These are phyloP conservation scores for Lates japonicus DNA, from an alignment of 2,797 vertebrate species.

Conservation along the genomic window DNA sequence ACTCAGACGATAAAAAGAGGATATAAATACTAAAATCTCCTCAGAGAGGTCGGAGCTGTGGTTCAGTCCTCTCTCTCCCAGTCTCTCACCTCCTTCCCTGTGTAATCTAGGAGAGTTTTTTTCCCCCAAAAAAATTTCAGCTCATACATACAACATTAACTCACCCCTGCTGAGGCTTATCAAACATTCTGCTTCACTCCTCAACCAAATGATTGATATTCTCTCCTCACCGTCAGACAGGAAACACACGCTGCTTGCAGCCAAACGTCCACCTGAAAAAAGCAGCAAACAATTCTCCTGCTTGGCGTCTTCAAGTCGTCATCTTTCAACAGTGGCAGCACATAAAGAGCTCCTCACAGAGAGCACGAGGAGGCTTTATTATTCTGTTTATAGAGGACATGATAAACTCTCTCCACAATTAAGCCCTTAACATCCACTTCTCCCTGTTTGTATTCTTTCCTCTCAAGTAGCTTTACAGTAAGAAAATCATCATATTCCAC, in stretches of 20 bases:
- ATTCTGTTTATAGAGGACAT: neutral
- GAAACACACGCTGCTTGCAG: constrained; percentile 12
- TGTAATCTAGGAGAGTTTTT: neutral
- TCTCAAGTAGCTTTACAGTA: neutral
- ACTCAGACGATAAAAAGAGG: no score
- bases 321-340: constrained; percentile 12
- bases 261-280: constrained; percentile 15
- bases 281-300: neutral
- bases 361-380: neutral
- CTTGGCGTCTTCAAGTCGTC: neutral
- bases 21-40: neutral
- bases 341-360: neutral
- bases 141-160: constrained; percentile 3
- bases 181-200: neutral
- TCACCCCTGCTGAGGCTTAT: neutral
- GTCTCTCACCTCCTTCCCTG: neutral
- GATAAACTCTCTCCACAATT: neutral
- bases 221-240: constrained; percentile 22
- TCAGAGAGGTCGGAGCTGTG: neutral
- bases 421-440: neutral
- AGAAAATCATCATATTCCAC: neutral
- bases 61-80: neutral
- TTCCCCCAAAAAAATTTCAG: neutral
- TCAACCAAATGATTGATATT: constrained; percentile 42
- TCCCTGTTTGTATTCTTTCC: neutral